Evolutionary conservation across 2,113 vertebrate species (phyloP).

Genomic region (Sialia sialis): DNA sequence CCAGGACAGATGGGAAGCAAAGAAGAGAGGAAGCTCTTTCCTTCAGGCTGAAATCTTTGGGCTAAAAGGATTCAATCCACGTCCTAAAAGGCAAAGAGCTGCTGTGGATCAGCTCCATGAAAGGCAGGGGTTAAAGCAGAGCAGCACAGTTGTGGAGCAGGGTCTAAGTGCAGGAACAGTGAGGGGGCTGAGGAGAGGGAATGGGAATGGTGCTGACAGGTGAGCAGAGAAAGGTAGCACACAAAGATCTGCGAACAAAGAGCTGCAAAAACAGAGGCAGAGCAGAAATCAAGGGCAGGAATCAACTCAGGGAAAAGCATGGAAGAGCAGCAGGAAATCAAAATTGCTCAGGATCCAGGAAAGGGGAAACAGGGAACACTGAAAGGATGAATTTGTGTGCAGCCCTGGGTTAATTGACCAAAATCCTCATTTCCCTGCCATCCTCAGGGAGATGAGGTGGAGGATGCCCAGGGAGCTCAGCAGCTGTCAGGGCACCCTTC

Average conservation of each 20-base stretch:
- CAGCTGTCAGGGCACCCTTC: not conserved
- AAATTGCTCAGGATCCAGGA: not conserved
- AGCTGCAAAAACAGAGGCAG: not conserved
- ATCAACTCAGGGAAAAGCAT: rapidly evolving
- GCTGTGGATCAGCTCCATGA: rapidly evolving
- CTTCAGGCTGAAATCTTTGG: not conserved
- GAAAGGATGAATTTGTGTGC: rapidly evolving
- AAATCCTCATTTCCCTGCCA: not conserved
- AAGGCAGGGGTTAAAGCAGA: not conserved
- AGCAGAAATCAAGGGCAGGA: not conserved
- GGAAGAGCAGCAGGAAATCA: not conserved
- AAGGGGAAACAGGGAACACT: not conserved
- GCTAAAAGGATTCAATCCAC: not conserved
- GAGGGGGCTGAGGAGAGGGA: not conserved
- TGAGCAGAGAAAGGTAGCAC: not conserved
- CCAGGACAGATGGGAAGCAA: rapidly evolving
- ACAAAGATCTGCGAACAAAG: not conserved
- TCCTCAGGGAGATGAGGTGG: not conserved
- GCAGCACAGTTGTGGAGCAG: not conserved
- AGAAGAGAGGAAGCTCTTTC: too few species aligned
- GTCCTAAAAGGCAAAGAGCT: not conserved
- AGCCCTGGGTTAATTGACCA: not conserved
- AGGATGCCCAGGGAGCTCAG: not conserved
- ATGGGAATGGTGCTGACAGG: not conserved
- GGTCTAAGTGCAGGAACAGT: rapidly evolving